Base-by-base conservation (phyloP, 2,113 vertebrate genomes). In the Myocastor coypus region DNA sequence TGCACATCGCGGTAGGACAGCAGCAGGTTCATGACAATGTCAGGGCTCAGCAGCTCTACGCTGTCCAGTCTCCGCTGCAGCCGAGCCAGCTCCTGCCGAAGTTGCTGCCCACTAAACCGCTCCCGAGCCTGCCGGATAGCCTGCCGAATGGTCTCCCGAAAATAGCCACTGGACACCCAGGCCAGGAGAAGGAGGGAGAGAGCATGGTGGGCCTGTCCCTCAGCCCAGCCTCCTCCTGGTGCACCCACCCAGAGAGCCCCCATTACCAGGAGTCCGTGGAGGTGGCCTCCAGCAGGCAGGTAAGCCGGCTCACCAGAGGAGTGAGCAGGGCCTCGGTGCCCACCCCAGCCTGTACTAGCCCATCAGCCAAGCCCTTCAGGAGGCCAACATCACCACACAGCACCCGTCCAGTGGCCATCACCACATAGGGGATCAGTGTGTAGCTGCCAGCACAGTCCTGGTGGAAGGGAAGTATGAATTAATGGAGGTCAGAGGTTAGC, bases 31-130 rank as follows among this genome's bases (percentile, higher is more conserved):
- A 99, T 98, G 95, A 99, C 97, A 3, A 99, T 99, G 89, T 99
- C 99, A 0, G 99, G 98, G 75, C 98, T 99, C 92, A 99, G 98
- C 91, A 99, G 98, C 97, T 99, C 99, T n/a, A 99, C 98, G 0
- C 99, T 99, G 97, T 99, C 99, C 97, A 99, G 98, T 12, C 99
- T 98, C 91, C 98, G 98, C 98, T 99, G 99, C 97, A 99, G 99
- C 63, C 97, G 98, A 42, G 97, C 97, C 94, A 99, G 97, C 96
- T 99, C 99, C 59, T 97, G 98, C 68, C 99, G 99, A 94, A 99
- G 98, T 85, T 98, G 98, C 71, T 95, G 92, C n/a, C 99, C 99
- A 0, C 98, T 98, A 98, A 99, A 99, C 17, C 98, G 97, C 97
- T 99, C 99, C 87, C 99, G 98, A 0, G 98, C 99, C 97, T 97